These are phyloP conservation scores for Lasiurus borealis DNA, from an alignment of 2,113 vertebrate species.

Conservation along the genomic window DNA sequence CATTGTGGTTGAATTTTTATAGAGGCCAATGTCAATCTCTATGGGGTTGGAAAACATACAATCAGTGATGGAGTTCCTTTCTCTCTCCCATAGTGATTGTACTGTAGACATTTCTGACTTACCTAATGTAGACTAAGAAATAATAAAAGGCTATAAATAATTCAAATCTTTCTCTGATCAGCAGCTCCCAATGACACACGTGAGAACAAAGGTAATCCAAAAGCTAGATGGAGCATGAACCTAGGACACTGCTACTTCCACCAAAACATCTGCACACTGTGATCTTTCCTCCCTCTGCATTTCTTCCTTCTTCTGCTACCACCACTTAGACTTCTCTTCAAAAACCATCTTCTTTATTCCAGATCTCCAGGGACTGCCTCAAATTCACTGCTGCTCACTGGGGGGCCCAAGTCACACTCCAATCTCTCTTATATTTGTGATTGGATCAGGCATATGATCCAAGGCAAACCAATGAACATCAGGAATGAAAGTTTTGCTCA, in stretches of 20 bases:
- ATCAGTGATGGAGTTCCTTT: conserved; percentile 3
- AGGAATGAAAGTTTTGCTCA: not conserved
- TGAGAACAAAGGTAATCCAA: not conserved
- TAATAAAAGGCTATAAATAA: conserved; percentile 29
- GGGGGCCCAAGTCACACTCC: too few relatives aligned
- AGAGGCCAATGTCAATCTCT: conserved; percentile 53
- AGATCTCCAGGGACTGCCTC: not conserved
- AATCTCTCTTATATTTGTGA: not conserved
- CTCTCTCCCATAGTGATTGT: conserved; percentile 33
- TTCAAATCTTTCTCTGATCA: not conserved
- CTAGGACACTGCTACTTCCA: not conserved
- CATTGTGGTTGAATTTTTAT: conserved; percentile 48
- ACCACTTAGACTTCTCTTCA: not conserved
- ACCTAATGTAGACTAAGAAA: conserved; percentile 10
- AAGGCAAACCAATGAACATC: not conserved
- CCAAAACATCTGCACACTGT: not conserved
- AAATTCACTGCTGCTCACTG: not conserved
- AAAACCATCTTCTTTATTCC: not conserved
- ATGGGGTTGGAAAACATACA: not conserved
- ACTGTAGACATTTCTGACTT: conserved; percentile 52
- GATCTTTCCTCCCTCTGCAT: not conserved
- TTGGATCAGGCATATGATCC: not conserved
- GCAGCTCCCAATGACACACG: not conserved
- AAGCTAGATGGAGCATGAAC: not conserved
- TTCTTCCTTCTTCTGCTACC: not conserved